Percentiles rank a stretch among this genome's conserved stretches.
These are phyloP conservation scores for Microtus montanus DNA, from an alignment of 2,113 vertebrate species.

Conservation along the genomic window DNA sequence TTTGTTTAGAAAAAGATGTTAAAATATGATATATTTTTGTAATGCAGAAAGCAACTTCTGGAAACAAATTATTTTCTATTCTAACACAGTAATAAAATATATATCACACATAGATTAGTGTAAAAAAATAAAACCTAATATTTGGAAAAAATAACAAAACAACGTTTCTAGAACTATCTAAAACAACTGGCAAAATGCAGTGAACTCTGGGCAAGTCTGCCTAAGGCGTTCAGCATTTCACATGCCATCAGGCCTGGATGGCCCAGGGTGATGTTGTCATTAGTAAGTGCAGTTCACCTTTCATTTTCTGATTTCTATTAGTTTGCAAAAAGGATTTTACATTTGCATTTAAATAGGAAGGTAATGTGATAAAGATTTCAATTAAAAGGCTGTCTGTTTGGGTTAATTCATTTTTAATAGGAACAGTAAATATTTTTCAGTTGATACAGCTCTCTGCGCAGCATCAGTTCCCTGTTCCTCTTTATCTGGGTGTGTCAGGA, in stretches of 20 bases:
- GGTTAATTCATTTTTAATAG: constrained; percentile 87
- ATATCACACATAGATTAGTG: neutral
- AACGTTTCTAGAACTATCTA: constrained; percentile 22
- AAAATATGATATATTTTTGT: neutral
- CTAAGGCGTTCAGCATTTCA: constrained; percentile 56
- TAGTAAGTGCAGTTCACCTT: constrained; percentile 70
- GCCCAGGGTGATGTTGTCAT: constrained; percentile 71
- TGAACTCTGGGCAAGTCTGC: constrained; percentile 1
- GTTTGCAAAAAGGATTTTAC: constrained; percentile 83
- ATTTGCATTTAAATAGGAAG: constrained; percentile 88
- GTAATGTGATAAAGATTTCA: constrained; percentile 85
- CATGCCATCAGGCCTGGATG: constrained; percentile 63
- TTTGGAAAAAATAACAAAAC: neutral
- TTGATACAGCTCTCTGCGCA: constrained; percentile 74
- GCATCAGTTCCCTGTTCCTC: constrained; percentile 72
- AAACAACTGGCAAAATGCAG: neutral
- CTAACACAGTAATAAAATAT: neutral
- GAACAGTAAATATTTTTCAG: constrained; percentile 86
- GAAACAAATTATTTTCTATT: constrained; percentile 17
- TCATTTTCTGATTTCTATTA: constrained; percentile 83
- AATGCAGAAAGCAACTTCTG: neutral
- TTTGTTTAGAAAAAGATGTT: neutral
- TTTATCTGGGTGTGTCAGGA: constrained; percentile 81
- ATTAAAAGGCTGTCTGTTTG: constrained; percentile 85
- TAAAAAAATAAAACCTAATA: neutral